phyloP scores from a whole-genome alignment of 2,888 invertebrate species.

The Mesopsocus fuscifrons region DNA sequence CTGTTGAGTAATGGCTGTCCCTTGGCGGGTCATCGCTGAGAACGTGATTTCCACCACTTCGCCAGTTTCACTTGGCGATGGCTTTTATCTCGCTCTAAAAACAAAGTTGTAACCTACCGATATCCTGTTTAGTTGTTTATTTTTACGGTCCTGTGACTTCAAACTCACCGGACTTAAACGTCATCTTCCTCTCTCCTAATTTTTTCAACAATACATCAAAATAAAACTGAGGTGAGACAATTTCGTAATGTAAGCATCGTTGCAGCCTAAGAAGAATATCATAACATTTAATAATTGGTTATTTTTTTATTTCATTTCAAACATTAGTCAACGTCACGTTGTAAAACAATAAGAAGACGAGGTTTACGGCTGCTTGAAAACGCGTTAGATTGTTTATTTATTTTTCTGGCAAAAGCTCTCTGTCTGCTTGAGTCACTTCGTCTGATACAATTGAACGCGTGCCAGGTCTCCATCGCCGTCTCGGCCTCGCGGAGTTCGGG shows the following conservation, averaged over 20 bases:
- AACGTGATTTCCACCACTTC: too few species aligned
- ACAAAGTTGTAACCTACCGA: too few species aligned
- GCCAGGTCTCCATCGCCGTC: neutral
- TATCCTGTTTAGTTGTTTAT: too few species aligned
- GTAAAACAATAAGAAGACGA: neutral
- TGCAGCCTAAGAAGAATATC: constrained; percentile 5
- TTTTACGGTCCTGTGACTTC: too few species aligned
- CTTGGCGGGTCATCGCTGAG: too few species aligned
- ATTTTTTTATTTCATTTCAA: constrained; percentile 5
- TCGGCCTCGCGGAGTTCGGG: too few species aligned
- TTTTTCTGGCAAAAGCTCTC: constrained; percentile 2
- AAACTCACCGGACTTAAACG: too few species aligned
- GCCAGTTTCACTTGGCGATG: too few species aligned
- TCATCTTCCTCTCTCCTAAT: too few species aligned
- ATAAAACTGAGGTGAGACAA: constrained; percentile 9
- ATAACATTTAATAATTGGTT: constrained; percentile 7
- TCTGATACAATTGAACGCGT: constrained; percentile 8
- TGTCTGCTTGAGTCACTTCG: constrained; percentile 4
- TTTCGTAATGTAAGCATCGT: constrained; percentile 8
- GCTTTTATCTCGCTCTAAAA: too few species aligned
- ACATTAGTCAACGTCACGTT: constrained; percentile 6
- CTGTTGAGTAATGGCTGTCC: too few species aligned
- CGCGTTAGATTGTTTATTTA: neutral
- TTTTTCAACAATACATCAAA: constrained; percentile 7
- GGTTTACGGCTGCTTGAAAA: neutral